Percentiles rank a stretch among this genome's conserved stretches.
These are phyloP conservation scores for Chironomus striatipennis DNA, from an alignment of 1,140 invertebrate species.

Conservation along the genomic window DNA sequence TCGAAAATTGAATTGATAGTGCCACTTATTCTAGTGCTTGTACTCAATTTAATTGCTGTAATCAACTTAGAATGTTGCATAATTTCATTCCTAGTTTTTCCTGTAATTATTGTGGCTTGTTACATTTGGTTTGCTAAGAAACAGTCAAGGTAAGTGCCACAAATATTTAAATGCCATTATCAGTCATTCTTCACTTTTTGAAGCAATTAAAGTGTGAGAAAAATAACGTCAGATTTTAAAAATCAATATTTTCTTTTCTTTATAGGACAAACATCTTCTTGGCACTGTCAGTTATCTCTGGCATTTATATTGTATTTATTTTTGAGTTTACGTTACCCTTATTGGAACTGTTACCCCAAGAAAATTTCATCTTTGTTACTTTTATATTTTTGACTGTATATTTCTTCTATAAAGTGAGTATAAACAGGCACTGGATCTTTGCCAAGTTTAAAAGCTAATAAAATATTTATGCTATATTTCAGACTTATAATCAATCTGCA, in stretches of 20 bases:
- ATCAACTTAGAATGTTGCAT: not conserved
- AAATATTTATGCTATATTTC: not conserved
- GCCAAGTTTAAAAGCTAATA: not conserved
- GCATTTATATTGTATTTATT: constrained; percentile 36
- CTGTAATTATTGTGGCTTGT: not conserved
- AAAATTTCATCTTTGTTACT: constrained; percentile 40
- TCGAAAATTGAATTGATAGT: not conserved
- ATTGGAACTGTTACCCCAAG: constrained; percentile 41
- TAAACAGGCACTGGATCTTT: not conserved
- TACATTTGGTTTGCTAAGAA: not conserved
- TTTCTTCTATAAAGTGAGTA: constrained; percentile 31
- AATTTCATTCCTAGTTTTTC: not conserved
- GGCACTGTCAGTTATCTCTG: constrained; percentile 40
- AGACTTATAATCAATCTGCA: not conserved
- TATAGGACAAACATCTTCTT: constrained; percentile 39
- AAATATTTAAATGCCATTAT: not conserved
- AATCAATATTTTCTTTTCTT: constrained; percentile 9
- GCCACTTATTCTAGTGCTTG: not conserved
- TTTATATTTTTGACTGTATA: constrained; percentile 33
- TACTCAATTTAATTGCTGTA: not conserved
- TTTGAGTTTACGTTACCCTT: constrained; percentile 39
- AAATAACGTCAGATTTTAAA: too few relatives aligned
- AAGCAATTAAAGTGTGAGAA: not conserved
- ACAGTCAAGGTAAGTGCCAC: not conserved
- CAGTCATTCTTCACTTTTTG: not conserved